Conservation (phyloP, 2,113 vertebrate species). For the Pungitius pungitius region DNA sequence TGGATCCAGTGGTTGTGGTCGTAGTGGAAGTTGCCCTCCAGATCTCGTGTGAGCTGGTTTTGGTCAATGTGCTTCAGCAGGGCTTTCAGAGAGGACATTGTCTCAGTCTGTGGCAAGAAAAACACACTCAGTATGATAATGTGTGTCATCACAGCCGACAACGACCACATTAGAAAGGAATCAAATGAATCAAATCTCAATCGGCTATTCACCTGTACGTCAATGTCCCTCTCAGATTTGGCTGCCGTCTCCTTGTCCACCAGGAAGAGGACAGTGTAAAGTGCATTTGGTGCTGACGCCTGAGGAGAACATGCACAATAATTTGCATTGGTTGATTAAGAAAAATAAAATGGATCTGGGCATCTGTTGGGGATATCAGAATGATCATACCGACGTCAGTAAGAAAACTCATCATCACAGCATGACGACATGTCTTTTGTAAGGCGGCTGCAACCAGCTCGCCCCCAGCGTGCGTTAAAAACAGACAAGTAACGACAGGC, state of each 20-base stretch:
- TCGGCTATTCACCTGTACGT: constrained; percentile 75
- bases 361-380: constrained; percentile 42
- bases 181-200: background rate
- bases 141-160: constrained; percentile 5
- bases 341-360: constrained; percentile 1
- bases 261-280: constrained; percentile 82
- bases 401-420: constrained; percentile 53
- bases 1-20: constrained; percentile 84
- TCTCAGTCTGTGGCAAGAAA: constrained; percentile 78
- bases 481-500: constrained; percentile 74
- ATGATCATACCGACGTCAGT: constrained; percentile 44
- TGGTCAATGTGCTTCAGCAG: constrained; percentile 83
- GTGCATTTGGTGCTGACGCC: constrained; percentile 78
- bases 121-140: background rate
- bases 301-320: constrained; percentile 44
- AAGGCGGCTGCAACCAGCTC: constrained; percentile 40
- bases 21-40: constrained; percentile 83
- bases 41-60: constrained; percentile 82
- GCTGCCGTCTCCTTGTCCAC: constrained; percentile 81
- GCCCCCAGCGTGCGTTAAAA: constrained; percentile 60
- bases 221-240: constrained; percentile 78
- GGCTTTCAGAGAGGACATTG: constrained; percentile 83
- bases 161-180: background rate
- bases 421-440: constrained; percentile 60
- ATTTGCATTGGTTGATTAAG: constrained; percentile 7